A percentile compares a stretch with the other conserved stretches of the same genome.
These are phyloP conservation scores for Gorsachius magnificus DNA, from an alignment of 2,797 vertebrate species.

Conservation along the genomic window DNA sequence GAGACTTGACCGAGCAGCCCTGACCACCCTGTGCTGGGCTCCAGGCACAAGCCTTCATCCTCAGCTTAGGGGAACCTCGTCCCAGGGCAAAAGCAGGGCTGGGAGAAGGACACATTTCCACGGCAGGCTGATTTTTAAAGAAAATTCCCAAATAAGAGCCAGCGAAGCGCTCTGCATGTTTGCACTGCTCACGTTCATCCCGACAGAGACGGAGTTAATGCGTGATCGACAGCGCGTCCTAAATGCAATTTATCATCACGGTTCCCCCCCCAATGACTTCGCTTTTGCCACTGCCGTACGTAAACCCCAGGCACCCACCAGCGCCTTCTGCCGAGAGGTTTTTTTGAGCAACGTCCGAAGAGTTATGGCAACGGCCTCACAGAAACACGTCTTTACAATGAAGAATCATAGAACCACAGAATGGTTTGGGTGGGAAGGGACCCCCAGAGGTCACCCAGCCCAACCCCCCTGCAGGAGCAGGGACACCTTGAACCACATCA, in stretches of 20 bases:
- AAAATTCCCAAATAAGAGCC: not conserved
- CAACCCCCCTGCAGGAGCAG: too few species aligned
- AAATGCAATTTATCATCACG: not conserved
- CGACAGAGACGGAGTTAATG: accelerated
- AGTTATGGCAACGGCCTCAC: not conserved
- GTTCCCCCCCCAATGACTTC: not conserved
- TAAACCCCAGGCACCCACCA: not conserved
- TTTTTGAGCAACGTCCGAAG: not conserved
- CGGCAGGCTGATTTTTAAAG: not conserved
- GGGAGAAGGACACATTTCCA: not conserved
- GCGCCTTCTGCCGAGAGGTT: not conserved
- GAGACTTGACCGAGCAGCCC: not conserved
- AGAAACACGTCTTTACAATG: accelerated
- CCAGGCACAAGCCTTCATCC: not conserved
- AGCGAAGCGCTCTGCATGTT: accelerated
- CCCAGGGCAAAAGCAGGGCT: not conserved
- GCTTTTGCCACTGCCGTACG: not conserved
- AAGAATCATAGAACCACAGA: not conserved
- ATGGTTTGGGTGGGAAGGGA: too few species aligned
- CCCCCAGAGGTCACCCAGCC: too few species aligned
- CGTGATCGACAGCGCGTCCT: accelerated
- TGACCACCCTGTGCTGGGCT: not conserved
- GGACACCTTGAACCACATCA: too few species aligned
- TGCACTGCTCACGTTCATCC: not conserved
- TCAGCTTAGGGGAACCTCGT: not conserved